Conservation (phyloP, 2,888 invertebrate species). For the Tetranychus truncatus region DNA sequence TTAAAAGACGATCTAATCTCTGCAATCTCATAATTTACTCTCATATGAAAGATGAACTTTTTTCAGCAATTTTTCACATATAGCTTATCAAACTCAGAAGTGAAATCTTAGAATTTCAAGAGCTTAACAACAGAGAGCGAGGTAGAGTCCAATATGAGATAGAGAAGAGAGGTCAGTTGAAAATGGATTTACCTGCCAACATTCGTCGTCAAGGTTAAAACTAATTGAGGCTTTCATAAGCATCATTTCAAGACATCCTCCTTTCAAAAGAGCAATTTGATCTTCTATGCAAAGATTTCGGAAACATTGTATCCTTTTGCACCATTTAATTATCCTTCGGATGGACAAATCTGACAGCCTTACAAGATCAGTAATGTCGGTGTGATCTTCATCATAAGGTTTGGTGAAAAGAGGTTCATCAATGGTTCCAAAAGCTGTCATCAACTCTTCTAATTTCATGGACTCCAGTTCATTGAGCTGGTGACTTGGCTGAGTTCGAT, state of each 20-base stretch:
- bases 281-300: slow-evolving; percentile 84
- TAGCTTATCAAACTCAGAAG: too few species aligned
- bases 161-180: not conserved
- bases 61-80: too few species aligned
- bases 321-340: slow-evolving; percentile 47
- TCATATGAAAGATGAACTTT: too few species aligned
- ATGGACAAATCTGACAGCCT: slow-evolving; percentile 83
- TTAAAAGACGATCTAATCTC: not conserved
- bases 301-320: slow-evolving; percentile 50
- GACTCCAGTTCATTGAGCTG: slow-evolving; percentile 3
- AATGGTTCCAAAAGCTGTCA: not conserved
- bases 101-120: too few species aligned
- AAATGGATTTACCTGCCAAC: not conserved
- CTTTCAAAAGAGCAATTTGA: slow-evolving; percentile 68
- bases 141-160: not conserved
- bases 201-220: not conserved
- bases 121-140: too few species aligned
- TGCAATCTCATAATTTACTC: too few species aligned
- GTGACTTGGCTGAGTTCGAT: not conserved
- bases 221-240: slow-evolving; percentile 35
- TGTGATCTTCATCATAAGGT: not conserved
- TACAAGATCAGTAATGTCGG: slow-evolving; percentile 46
- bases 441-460: not conserved
- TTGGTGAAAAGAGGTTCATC: slow-evolving; percentile 7
- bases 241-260: slow-evolving; percentile 91